Evolutionary conservation across 2,888 invertebrate species (phyloP), one percentile per base, ranked within the genome.

Genomic region (Stenurella melanura): DNA sequence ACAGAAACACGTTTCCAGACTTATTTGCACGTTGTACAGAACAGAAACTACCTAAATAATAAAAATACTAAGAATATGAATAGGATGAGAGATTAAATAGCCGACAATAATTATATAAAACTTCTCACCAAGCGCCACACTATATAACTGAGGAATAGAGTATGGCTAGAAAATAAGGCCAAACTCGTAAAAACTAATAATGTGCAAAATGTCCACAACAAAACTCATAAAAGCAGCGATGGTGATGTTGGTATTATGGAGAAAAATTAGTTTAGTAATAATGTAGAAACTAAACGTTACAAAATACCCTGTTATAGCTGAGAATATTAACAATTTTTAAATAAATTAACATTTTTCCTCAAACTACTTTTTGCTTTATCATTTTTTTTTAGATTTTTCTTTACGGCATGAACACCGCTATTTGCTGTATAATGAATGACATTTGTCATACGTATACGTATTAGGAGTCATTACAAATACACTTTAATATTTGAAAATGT

Each of bases 101-200:
- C 50, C 3, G 50, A 15, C 3, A 12, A n/a, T 50, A 50, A 50
- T 50, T 50, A 50, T 50, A 50, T 50, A n/a, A 50, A 50, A 50
- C 50, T 50, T 50, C 50, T 6, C 50, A 50, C 50, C 50, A 50
- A n/a, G n/a, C 50, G 50, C 50, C 50, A 7, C 50, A 50, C 50
- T n/a, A n/a, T 15, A 50, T 50, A n/a, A 2, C 50, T n/a, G n/a
- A n/a, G 50, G 50, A 15, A 42, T 42, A 42, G 42, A 50, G 50
- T 50, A 50, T n/a, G n/a, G n/a, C 54, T 21, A 26, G 56, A 60
- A 79, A 75, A 75, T 72, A 64, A 77, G 72, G 60, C 15, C 77
- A 75, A 79, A 78, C 67, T 73, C 70, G 73, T 79, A 73, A 78
- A 79, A 77, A 74, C 77, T 78, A 79, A 78, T 79, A 75, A 75